phyloP scores from a whole-genome alignment of 1,140 invertebrate genomes.

The Tetraneura akinire region DNA sequence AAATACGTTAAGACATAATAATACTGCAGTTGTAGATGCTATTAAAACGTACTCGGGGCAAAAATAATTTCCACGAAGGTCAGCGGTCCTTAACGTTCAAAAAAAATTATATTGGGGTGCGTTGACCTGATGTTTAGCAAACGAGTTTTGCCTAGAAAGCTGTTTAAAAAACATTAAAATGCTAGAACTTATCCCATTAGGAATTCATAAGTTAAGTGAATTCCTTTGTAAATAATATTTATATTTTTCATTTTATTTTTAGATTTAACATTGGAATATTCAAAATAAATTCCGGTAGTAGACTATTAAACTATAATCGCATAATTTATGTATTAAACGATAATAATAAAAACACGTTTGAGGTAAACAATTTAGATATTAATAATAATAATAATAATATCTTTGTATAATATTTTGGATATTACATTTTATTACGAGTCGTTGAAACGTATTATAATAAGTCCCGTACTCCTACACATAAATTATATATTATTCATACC shows the following conservation, averaged over 20 bases:
- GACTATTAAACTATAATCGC: not conserved
- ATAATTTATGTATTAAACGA: not conserved
- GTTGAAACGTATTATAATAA: too few species aligned
- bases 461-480: too few species aligned
- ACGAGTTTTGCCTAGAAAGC: conserved; percentile 6
- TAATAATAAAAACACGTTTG: not conserved
- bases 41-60: too few species aligned
- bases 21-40: too few species aligned
- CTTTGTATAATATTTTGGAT: too few species aligned
- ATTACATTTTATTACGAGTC: too few species aligned
- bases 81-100: not conserved
- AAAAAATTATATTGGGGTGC: not conserved
- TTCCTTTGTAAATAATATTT: not conserved
- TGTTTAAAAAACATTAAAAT: not conserved
- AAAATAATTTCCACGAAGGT: not conserved
- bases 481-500: too few species aligned
- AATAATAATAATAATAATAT: not conserved
- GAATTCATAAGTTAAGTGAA: conserved; percentile 5
- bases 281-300: not conserved
- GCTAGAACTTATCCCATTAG: not conserved
- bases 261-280: not conserved
- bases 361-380: not conserved
- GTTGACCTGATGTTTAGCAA: conserved; percentile 16
- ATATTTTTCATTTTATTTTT: too few species aligned
- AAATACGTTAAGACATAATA: too few species aligned